A percentile compares a stretch with the other conserved stretches of the same genome.
These are phyloP conservation scores for Anagrus nilaparvatae DNA, from an alignment of 1,140 invertebrate species.

Conservation along the genomic window DNA sequence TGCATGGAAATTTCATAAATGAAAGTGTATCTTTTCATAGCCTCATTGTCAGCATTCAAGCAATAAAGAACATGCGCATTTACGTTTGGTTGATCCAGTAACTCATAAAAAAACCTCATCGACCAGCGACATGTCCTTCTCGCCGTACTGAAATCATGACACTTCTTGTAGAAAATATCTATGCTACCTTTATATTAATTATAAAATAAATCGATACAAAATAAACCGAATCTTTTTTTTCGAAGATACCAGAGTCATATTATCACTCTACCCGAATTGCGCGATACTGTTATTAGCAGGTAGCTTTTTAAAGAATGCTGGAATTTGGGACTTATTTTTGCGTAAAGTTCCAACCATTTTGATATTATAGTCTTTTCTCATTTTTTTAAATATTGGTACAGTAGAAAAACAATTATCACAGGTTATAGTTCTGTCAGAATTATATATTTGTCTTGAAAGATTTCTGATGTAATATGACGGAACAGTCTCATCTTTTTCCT, in stretches of 20 bases:
- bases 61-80: too few species aligned
- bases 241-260: constrained; percentile 29
- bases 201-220: constrained; percentile 32
- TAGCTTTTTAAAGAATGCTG: constrained; percentile 18
- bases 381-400: constrained; percentile 24
- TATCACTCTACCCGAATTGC: constrained; percentile 23
- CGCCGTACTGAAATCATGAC: too few species aligned
- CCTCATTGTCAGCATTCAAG: too few species aligned
- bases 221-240: constrained; percentile 28
- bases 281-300: neutral
- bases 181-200: constrained; percentile 35
- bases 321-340: constrained; percentile 38
- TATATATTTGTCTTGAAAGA: constrained; percentile 23
- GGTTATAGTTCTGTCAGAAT: constrained; percentile 28
- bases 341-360: constrained; percentile 36
- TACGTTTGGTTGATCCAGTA: too few species aligned
- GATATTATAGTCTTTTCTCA: constrained; percentile 23
- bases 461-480: constrained; percentile 10
- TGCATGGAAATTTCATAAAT: too few species aligned
- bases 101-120: too few species aligned
- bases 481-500: neutral
- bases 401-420: constrained; percentile 36
- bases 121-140: too few species aligned
- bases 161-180: constrained; percentile 30
- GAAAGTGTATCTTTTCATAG: too few species aligned